Percentiles rank a stretch among this genome's conserved stretches.
phyloP scores from a whole-genome alignment of 2,113 vertebrate species.

The Tinamus guttatus region DNA sequence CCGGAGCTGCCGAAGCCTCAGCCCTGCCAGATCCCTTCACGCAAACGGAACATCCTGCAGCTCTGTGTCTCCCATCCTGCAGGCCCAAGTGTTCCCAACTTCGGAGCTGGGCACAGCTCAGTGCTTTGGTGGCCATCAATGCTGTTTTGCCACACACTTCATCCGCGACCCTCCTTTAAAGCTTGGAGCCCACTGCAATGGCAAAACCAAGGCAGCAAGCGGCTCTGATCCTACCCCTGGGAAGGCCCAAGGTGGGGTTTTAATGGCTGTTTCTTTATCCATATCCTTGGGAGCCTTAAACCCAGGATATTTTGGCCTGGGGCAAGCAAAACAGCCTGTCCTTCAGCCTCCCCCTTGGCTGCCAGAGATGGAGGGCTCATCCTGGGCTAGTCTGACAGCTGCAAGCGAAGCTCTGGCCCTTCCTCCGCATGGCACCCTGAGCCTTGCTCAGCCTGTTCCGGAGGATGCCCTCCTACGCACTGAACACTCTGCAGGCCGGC shows the following conservation, averaged over 20 bases:
- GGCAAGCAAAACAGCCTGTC: neutral
- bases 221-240: accelerated
- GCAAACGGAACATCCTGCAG: accelerated
- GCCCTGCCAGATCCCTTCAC: too few species aligned
- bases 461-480: neutral
- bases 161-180: accelerated
- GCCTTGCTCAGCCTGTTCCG: neutral
- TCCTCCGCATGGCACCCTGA: accelerated
- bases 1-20: too few species aligned
- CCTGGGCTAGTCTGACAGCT: neutral
- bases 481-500: accelerated
- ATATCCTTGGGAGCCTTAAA: accelerated
- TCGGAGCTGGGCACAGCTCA: accelerated
- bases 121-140: neutral
- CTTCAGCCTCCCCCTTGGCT: neutral
- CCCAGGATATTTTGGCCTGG: neutral
- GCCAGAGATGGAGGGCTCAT: neutral
- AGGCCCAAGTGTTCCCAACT: neutral
- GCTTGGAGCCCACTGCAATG: neutral
- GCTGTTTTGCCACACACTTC: neutral
- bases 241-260: neutral
- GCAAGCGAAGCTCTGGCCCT: neutral
- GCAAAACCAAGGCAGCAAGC: neutral
- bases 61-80: neutral
- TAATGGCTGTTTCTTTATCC: neutral